Percentiles rank a stretch among this genome's conserved stretches.
phyloP scores from a whole-genome alignment of 2,888 invertebrate species.

The Stenolophus ochropezus region DNA sequence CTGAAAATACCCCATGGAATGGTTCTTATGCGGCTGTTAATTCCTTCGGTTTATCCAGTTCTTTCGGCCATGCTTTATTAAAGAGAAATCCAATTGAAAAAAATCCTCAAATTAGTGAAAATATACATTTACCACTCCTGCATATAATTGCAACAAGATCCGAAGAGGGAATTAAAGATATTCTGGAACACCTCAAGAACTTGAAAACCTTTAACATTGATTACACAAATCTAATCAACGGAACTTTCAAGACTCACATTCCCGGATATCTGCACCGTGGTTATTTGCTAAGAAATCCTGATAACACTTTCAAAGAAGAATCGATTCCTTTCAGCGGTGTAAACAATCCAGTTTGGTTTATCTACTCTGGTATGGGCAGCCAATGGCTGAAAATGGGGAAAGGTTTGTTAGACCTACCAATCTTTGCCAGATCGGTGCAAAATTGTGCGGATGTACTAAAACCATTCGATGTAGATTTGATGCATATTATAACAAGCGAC shows the following conservation, averaged over 20 bases:
- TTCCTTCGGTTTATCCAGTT: slow-evolving; percentile 98
- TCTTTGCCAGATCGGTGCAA: slow-evolving; percentile 80
- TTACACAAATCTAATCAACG: slow-evolving; percentile 74
- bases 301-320: slow-evolving; percentile 66
- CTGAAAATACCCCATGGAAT: slow-evolving; percentile 86
- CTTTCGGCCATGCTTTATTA: slow-evolving; percentile 91
- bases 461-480: slow-evolving; percentile 79
- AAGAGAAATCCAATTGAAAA: slow-evolving; percentile 79
- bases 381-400: slow-evolving; percentile 84
- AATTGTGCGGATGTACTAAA: slow-evolving; percentile 76
- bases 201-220: slow-evolving; percentile 71
- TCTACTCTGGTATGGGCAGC: slow-evolving; percentile 86
- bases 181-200: slow-evolving; percentile 75
- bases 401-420: slow-evolving; percentile 79
- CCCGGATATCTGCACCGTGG: slow-evolving; percentile 80
- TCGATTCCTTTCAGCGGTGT: slow-evolving; percentile 70
- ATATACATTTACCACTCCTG: slow-evolving; percentile 76
- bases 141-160: slow-evolving; percentile 90
- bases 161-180: slow-evolving; percentile 81
- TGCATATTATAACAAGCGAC: slow-evolving; percentile 77
- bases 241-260: slow-evolving; percentile 73
- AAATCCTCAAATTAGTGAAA: slow-evolving; percentile 69
- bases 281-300: slow-evolving; percentile 72
- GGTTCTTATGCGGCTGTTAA: slow-evolving; percentile 94
- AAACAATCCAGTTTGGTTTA: slow-evolving; percentile 78